Evolutionary conservation across 2,797 vertebrate species (phyloP), one percentile per base, ranked within the genome.

Genomic region (Sphenodon punctatus): DNA sequence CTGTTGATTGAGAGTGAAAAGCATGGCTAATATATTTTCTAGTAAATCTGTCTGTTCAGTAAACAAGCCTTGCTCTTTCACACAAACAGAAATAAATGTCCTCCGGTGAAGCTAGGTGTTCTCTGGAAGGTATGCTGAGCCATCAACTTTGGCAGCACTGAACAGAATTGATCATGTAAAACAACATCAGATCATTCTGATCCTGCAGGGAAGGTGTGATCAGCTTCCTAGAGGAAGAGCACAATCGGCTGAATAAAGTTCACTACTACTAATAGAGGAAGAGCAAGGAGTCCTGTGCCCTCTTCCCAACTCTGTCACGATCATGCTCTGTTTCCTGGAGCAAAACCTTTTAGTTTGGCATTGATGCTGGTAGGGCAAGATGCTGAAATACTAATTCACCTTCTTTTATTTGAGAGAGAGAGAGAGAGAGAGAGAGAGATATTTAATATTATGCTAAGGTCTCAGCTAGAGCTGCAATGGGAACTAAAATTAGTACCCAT

Each of bases 11-110:
- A 90, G 36, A 93, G 53, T 73, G 82, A 92, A 90, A 88, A 66
- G 82, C 80, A 61, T 82, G 71, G 70, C 77, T 91, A 86, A 92
- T 84, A 32, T 75, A 73, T 88, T 91, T 90, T 89, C 72, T 75
- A 70, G 78, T 65, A 92, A 83, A 67, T 73, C 36, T 88, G 45
- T 34, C 67, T 91, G 67, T 66, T 76, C 46, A 75, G 39, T 66
- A 92, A 92, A 93, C 67, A 90, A 70, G 84, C 74, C 63, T 60
- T 60, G 32, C 23, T 69, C 34, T 87, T 90, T 66, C 65, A 64
- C 69, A 43, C 32, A 43, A 74, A 30, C 8, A 81, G 89, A 81
- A 55, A 70, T 46, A 78, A 34, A 64, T 12, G 10, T 64, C 23
- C 10, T 61, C 27, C 74, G 69, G 4, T 23, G 38, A 83, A 77